phyloP scores from a whole-genome alignment of 2,797 vertebrate genomes.

The Chromis chromis region DNA sequence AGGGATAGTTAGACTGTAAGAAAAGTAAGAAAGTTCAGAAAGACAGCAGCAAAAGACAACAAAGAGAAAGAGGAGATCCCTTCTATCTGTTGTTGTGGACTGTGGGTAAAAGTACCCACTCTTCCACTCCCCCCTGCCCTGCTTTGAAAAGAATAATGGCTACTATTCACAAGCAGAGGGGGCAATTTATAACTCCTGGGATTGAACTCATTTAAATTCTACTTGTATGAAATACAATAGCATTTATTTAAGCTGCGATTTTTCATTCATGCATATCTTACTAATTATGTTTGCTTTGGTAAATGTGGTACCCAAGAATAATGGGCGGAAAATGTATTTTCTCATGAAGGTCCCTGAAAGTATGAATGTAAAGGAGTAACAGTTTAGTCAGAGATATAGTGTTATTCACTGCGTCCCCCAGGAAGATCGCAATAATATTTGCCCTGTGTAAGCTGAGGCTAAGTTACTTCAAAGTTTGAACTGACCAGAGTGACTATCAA shows the following conservation, averaged over 20 bases:
- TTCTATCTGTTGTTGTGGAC: slow-evolving; percentile 39
- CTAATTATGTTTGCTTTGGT: slow-evolving; percentile 63
- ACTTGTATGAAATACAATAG: slow-evolving; percentile 46
- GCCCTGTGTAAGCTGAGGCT: slow-evolving; percentile 30
- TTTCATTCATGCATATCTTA: slow-evolving; percentile 69
- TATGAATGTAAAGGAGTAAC: slow-evolving; percentile 7
- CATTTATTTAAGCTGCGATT: slow-evolving; percentile 57
- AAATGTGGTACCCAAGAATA: slow-evolving; percentile 42
- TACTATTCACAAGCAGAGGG: slow-evolving; percentile 65
- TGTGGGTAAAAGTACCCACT: slow-evolving; percentile 25
- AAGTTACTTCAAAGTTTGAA: slow-evolving; percentile 39
- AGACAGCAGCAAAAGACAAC: slow-evolving; percentile 12
- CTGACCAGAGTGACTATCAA: slow-evolving; percentile 21
- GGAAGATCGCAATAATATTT: slow-evolving; percentile 46
- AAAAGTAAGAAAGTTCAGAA: slow-evolving; percentile 11
- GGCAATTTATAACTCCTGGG: slow-evolving; percentile 63
- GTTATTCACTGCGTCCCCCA: slow-evolving; percentile 16
- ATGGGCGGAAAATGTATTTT: slow-evolving; percentile 33
- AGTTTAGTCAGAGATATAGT: slow-evolving; percentile 7
- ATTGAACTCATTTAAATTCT: slow-evolving; percentile 71
- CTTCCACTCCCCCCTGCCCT: slow-evolving; percentile 7
- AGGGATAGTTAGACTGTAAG: background rate
- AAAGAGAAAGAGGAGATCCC: slow-evolving; percentile 46
- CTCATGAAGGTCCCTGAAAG: background rate
- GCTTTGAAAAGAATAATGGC: slow-evolving; percentile 66